Conservation (phyloP, 2,888 invertebrate genomes). For the Orthosia gothica region DNA sequence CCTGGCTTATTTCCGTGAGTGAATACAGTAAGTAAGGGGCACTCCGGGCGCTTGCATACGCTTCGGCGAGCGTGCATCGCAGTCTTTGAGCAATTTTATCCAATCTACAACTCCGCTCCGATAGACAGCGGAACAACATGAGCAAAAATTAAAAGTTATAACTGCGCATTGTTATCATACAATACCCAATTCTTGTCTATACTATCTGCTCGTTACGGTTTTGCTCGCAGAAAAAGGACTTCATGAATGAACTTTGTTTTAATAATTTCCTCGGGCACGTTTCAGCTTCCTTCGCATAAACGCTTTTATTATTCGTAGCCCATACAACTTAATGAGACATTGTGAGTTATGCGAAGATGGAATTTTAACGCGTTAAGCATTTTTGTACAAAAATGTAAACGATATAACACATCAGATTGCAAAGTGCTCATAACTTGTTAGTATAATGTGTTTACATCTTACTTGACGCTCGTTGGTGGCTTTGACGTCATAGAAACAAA, state of each 20-base stretch:
- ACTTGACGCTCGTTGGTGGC: conserved; percentile 6
- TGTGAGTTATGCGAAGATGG: conserved; percentile 47
- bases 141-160: conserved; percentile 52
- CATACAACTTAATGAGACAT: conserved; percentile 57
- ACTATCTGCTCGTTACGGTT: conserved; percentile 32
- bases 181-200: conserved; percentile 43
- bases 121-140: conserved; percentile 48
- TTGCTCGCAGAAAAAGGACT: conserved; percentile 43
- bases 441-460: conserved; percentile 23
- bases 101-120: conserved; percentile 57
- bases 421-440: conserved; percentile 25
- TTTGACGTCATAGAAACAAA: conserved; percentile 13
- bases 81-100: conserved; percentile 69
- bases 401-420: conserved; percentile 38
- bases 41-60: conserved; percentile 67
- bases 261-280: conserved; percentile 53
- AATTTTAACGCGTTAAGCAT: conserved; percentile 47
- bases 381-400: conserved; percentile 43
- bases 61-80: conserved; percentile 62
- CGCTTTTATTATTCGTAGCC: conserved; percentile 59
- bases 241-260: conserved; percentile 56
- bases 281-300: conserved; percentile 47
- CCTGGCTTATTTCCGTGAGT: conserved; percentile 56
- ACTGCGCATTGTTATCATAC: conserved; percentile 47
- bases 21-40: conserved; percentile 65